Base-by-base conservation (phyloP, 2,797 vertebrate species). In the Heteromormyrus szaboi region DNA sequence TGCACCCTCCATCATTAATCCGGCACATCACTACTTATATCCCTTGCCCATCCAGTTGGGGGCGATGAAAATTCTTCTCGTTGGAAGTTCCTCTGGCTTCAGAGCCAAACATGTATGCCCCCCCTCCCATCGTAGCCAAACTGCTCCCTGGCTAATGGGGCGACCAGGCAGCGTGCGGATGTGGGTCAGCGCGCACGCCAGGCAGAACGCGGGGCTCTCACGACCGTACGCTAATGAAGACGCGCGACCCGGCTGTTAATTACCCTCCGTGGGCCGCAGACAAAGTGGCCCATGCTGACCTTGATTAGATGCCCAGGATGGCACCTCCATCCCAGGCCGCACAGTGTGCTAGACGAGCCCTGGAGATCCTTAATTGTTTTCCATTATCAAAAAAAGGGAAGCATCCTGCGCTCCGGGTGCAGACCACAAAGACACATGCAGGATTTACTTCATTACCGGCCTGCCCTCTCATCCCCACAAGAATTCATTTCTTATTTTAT, bases 141-240 rank as follows among this genome's bases (percentile, higher is more conserved):
- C 37, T 3, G 51, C 62, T 85, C 59, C 19, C 22, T 84, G 89
- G 89, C 87, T 92, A 90, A 95, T 91, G 89, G 87, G 86, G 86
- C 68, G 51, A 56, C 88, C 51, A 37, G 37, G 84, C 59, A 89
- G 88, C 86, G 87, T 86, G 68, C 48, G 76, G 19, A 48, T 11
- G 56, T 89, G 86, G 88, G 90, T 92, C 91, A 17, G 54, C 5
- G 6, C 6, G 4, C 14, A n/a, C 5, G 17, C 19, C 54, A 0
- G 54, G 54, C 54, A n/a, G 54, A 56, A 56, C 54, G 54, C 19
- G 19, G 19, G 19, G 19, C 19, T 56, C 54, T n/a, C 54, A 7
- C 54, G 0, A 0, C 19, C 19, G 5, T 0, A 56, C 54, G 54
- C 54, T 56, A 56, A 56, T 56, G 19, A 56, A 56, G 54, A 56